These are phyloP conservation scores for Solenodon paradoxus DNA, from an alignment of 2,113 vertebrate genomes.

Conservation along the genomic window DNA sequence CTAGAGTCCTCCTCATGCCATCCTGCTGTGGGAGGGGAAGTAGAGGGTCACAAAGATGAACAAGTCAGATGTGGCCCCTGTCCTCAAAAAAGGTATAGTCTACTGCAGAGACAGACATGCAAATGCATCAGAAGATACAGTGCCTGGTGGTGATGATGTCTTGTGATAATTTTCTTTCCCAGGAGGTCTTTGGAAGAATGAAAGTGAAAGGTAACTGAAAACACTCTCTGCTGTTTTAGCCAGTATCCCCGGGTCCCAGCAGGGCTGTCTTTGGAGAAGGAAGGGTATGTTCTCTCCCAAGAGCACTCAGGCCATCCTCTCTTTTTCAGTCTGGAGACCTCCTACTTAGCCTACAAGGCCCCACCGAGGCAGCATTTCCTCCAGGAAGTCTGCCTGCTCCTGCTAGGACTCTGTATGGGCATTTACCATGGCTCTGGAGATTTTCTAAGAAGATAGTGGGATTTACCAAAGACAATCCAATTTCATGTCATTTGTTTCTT, in stretches of 20 bases:
- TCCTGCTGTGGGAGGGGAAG: neutral
- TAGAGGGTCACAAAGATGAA: neutral
- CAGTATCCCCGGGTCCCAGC: neutral
- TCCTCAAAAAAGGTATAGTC: neutral
- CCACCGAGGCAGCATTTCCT: neutral
- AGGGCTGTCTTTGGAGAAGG: neutral
- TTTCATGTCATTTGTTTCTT: conserved; percentile 47
- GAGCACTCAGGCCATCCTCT: neutral
- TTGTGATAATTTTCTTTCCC: neutral
- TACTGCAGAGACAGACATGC: neutral
- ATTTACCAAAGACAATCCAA: conserved; percentile 43
- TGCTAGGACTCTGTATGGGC: neutral
- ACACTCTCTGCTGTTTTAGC: neutral
- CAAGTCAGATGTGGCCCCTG: neutral
- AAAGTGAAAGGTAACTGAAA: conserved; percentile 21
- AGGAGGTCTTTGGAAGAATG: neutral
- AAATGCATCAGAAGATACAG: neutral
- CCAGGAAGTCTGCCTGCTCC: neutral
- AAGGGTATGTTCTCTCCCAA: neutral
- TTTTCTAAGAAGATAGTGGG: neutral
- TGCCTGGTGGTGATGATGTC: neutral
- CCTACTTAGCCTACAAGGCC: neutral
- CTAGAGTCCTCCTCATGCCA: neutral
- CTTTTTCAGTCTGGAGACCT: neutral
- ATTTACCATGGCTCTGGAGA: neutral